phyloP scores from a whole-genome alignment of 2,113 vertebrate species.

The Plecturocebus donacophilus region DNA sequence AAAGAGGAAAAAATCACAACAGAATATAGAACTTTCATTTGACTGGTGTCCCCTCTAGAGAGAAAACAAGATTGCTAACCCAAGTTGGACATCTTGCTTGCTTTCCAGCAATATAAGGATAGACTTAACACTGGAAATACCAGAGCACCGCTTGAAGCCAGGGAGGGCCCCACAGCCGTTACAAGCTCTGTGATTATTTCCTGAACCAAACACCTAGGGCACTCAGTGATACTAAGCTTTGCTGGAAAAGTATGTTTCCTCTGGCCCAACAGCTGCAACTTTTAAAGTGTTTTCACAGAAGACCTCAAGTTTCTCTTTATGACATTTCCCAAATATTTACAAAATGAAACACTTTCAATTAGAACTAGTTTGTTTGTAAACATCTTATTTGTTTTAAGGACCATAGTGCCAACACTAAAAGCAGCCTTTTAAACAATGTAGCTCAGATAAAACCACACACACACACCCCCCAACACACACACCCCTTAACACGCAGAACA shows the following conservation, averaged over 20 bases:
- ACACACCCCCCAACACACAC: background rate
- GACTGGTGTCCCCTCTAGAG: background rate
- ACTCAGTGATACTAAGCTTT: constrained; percentile 19
- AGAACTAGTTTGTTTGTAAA: constrained; percentile 59
- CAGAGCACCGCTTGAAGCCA: background rate
- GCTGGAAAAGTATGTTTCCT: constrained; percentile 39
- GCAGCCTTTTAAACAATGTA: constrained; percentile 58
- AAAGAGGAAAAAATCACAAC: constrained; percentile 5
- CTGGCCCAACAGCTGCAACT: constrained; percentile 58
- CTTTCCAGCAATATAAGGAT: background rate
- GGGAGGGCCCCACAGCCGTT: background rate
- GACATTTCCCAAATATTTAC: constrained; percentile 69
- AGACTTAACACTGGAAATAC: constrained; percentile 35
- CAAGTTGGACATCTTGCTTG: background rate
- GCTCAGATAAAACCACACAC: constrained; percentile 59
- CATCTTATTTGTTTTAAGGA: constrained; percentile 46
- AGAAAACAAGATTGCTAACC: constrained; percentile 33
- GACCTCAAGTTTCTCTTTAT: constrained; percentile 56
- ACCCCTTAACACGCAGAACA: constrained; percentile 9
- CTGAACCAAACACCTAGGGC: constrained; percentile 49
- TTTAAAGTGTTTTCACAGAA: constrained; percentile 63
- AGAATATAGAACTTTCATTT: background rate
- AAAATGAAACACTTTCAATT: constrained; percentile 64
- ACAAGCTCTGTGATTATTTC: constrained; percentile 46
- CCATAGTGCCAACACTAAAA: constrained; percentile 21